Percentiles rank a stretch among this genome's conserved stretches.
phyloP scores from a whole-genome alignment of 2,888 invertebrate species.

The Acanthococcus lagerstroemiae region DNA sequence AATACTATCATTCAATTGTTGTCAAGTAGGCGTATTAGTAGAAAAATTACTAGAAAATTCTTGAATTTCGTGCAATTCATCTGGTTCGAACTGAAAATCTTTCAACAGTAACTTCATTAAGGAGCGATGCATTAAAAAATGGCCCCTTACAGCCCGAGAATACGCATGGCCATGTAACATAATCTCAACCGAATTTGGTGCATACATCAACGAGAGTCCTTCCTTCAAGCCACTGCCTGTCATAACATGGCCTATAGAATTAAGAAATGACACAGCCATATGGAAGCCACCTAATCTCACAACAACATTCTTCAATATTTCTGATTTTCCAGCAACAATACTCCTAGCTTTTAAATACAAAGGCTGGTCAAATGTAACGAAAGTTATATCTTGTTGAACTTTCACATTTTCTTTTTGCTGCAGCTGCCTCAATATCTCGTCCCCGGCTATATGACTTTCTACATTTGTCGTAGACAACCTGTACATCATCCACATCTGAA shows the following conservation, averaged over 20 bases:
- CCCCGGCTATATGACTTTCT: too few species aligned
- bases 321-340: constrained; percentile 35
- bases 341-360: constrained; percentile 39
- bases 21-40: neutral
- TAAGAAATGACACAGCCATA: constrained; percentile 40
- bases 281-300: constrained; percentile 40
- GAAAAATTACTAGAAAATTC: neutral
- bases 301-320: constrained; percentile 12
- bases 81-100: neutral
- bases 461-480: too few species aligned
- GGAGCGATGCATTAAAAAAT: constrained; percentile 37
- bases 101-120: constrained; percentile 11
- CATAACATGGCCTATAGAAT: constrained; percentile 40
- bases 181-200: constrained; percentile 38
- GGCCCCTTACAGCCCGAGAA: constrained; percentile 37
- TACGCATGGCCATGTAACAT: constrained; percentile 39
- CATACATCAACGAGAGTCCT: constrained; percentile 37
- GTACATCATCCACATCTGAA: too few species aligned
- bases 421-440: too few species aligned
- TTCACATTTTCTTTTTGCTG: too few species aligned
- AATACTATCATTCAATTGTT: neutral
- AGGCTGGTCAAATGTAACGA: constrained; percentile 40
- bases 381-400: too few species aligned
- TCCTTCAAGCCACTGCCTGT: constrained; percentile 41
- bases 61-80: neutral